Conservation (phyloP, 2,888 invertebrate species). For the Spisula subtruncata region DNA sequence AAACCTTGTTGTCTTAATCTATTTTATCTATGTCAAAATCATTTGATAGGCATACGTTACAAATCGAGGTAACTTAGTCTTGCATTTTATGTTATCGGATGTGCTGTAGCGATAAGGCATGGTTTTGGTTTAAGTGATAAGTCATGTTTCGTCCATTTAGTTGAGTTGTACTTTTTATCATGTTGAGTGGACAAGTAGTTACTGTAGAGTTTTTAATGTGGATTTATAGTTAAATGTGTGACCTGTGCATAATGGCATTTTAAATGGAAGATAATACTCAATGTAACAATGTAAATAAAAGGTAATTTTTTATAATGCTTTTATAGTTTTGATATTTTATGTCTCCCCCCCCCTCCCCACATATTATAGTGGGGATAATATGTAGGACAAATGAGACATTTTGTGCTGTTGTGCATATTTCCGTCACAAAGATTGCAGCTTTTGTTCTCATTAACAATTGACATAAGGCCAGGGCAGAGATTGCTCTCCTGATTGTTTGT, state of each 20-base stretch:
- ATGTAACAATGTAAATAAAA: not conserved
- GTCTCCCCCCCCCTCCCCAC: too few relatives aligned
- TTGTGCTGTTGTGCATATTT: too few relatives aligned
- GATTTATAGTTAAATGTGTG: not conserved
- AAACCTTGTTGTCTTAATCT: not conserved
- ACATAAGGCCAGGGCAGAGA: too few relatives aligned
- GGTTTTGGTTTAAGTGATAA: not conserved
- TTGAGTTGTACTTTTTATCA: too few relatives aligned
- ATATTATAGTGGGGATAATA: too few relatives aligned
- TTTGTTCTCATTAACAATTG: too few relatives aligned
- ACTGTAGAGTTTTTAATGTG: not conserved
- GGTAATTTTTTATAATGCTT: not conserved
- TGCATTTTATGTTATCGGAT: slow-evolving; percentile 20
- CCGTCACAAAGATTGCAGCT: too few relatives aligned
- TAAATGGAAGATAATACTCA: not conserved
- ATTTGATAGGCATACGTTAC: slow-evolving; percentile 8
- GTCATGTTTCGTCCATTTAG: not conserved
- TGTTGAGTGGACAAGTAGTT: too few relatives aligned
- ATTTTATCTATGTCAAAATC: not conserved
- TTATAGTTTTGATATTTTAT: too few relatives aligned
- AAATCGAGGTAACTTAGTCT: slow-evolving; percentile 10
- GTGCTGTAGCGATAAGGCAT: not conserved
- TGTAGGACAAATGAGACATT: too few relatives aligned
- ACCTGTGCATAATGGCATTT: not conserved
- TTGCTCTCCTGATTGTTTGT: too few relatives aligned